Evolutionary conservation across 2,797 vertebrate genomes (phyloP).

Genomic region (Anabas testudineus): DNA sequence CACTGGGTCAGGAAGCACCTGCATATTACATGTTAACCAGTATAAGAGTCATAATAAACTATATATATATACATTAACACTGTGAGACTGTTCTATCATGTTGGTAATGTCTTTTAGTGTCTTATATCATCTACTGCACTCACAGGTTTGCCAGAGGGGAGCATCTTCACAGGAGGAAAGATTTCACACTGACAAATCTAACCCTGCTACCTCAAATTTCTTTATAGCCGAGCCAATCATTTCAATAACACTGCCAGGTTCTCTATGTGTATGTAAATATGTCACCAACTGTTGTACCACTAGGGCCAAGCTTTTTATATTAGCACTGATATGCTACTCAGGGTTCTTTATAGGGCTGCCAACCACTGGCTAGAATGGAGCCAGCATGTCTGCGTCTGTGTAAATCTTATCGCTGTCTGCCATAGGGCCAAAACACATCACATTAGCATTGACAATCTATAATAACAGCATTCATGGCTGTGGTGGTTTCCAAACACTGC

Average conservation of each 20-base stretch:
- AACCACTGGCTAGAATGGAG: constrained; percentile 34
- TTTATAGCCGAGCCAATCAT: constrained; percentile 48
- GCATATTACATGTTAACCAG: too few species aligned
- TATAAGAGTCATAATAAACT: too few species aligned
- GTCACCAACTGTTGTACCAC: constrained; percentile 45
- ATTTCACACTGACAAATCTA: constrained; percentile 15
- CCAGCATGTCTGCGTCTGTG: constrained; percentile 24
- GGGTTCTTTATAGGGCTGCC: constrained; percentile 48
- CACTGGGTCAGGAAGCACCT: too few species aligned
- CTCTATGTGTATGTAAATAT: constrained; percentile 50
- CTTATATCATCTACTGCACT: neutral
- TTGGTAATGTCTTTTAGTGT: neutral
- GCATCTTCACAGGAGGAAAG: constrained; percentile 11
- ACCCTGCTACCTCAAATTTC: constrained; percentile 31
- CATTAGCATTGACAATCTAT: constrained; percentile 49
- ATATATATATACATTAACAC: neutral
- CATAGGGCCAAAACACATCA: constrained; percentile 39
- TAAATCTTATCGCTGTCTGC: constrained; percentile 58
- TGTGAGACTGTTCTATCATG: neutral
- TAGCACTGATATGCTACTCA: constrained; percentile 47
- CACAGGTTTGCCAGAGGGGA: constrained; percentile 8
- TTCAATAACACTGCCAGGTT: constrained; percentile 14
- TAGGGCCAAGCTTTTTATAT: constrained; percentile 49
- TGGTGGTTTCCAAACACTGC: constrained; percentile 6
- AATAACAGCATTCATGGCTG: constrained; percentile 38